Evolutionary conservation across 23 tunicate genomes (phyloP).

Genomic region (Corella eumyota): DNA sequence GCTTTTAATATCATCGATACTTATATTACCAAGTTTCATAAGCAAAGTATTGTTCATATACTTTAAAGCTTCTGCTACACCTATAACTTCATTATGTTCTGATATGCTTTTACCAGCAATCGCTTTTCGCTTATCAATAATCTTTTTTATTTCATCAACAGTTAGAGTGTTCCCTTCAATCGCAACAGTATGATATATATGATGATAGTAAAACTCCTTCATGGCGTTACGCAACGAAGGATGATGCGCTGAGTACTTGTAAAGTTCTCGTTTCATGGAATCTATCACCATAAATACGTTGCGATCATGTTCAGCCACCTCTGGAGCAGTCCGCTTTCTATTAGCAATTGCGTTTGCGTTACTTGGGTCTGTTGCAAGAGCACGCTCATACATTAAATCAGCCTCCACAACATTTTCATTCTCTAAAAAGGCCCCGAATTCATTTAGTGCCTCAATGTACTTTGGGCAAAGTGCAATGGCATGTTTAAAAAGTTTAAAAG

Average conservation of each 20-base stretch:
- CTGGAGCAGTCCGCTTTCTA: slow-evolving; percentile 69
- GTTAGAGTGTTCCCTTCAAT: slow-evolving; percentile 84
- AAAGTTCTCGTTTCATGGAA: slow-evolving; percentile 56
- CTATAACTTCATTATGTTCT: slow-evolving; percentile 94
- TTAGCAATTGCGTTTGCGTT: slow-evolving; percentile 64
- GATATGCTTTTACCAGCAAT: slow-evolving; percentile 62
- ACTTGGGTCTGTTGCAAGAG: slow-evolving; percentile 60
- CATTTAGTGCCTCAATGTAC: slow-evolving; percentile 52
- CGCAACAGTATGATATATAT: slow-evolving; percentile 88
- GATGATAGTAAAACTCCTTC: slow-evolving; percentile 91
- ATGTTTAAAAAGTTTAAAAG: slow-evolving; percentile 66
- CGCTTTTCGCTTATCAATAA: slow-evolving; percentile 52
- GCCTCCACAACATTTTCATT: slow-evolving; percentile 81
- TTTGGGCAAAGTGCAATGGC: slow-evolving; percentile 68
- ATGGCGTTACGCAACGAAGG: slow-evolving; percentile 61
- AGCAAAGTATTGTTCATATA: slow-evolving; percentile 87
- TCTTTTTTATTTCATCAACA: slow-evolving; percentile 45
- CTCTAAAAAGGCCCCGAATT: slow-evolving; percentile 86
- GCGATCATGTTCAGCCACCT: slow-evolving; percentile 73
- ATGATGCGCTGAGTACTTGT: slow-evolving; percentile 79
- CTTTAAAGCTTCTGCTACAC: slow-evolving; percentile 74
- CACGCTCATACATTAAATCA: slow-evolving; percentile 76
- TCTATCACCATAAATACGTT: slow-evolving; percentile 50
- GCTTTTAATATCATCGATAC: slow-evolving; percentile 59
- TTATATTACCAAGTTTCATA: slow-evolving; percentile 59